Evolutionary conservation across 2,888 invertebrate species (phyloP).

Genomic region (Andrena marginata): DNA sequence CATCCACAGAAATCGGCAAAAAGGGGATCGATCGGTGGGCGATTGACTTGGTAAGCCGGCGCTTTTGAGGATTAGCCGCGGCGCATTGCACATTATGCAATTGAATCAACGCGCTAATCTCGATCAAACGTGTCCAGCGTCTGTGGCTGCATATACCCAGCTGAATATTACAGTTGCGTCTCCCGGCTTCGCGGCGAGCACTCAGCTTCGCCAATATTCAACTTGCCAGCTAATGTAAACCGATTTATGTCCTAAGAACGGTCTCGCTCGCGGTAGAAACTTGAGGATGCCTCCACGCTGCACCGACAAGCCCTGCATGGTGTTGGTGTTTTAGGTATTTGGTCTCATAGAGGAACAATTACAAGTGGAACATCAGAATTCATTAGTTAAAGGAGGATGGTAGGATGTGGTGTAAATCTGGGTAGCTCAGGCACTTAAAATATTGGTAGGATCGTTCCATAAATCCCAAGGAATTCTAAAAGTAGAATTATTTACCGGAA

Average conservation of each 20-base stretch:
- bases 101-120: conserved; percentile 60
- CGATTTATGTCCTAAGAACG: conserved; percentile 28
- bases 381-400: too few relatives aligned
- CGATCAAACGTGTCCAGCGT: conserved; percentile 52
- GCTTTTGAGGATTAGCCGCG: conserved; percentile 50
- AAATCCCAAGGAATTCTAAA: too few relatives aligned
- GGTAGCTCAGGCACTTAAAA: too few relatives aligned
- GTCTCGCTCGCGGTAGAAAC: background rate
- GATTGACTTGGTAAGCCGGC: conserved; percentile 51
- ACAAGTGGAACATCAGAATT: too few relatives aligned
- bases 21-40: conserved; percentile 32
- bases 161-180: conserved; percentile 34
- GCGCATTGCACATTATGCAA: conserved; percentile 55
- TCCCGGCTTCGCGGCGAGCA: conserved; percentile 11
- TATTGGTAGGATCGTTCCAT: too few relatives aligned
- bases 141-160: conserved; percentile 22
- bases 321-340: too few relatives aligned
- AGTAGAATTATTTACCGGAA: too few relatives aligned
- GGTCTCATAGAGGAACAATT: too few relatives aligned
- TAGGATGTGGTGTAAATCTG: too few relatives aligned
- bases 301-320: too few relatives aligned
- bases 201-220: conserved; percentile 25
- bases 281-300: background rate
- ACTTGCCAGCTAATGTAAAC: conserved; percentile 26
- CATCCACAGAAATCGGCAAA: conserved; percentile 15